These are phyloP conservation scores for Leiothrix lutea DNA, from an alignment of 2,113 vertebrate species.

Conservation along the genomic window DNA sequence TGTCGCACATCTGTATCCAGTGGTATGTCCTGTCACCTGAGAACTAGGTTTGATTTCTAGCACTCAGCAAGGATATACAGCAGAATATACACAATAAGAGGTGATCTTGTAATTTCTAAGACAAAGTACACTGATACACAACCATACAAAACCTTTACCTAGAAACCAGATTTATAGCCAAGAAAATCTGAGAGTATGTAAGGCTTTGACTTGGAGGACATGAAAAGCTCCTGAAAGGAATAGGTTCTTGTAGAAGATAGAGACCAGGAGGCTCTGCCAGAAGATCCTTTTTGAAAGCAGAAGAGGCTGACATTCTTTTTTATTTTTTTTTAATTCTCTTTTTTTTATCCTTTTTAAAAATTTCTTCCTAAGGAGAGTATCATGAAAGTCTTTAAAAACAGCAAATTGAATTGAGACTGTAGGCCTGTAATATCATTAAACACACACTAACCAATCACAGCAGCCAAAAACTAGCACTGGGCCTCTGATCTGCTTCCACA, in stretches of 20 bases:
- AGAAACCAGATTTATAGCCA: neutral
- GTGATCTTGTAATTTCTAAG: neutral
- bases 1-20: neutral
- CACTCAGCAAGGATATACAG: neutral
- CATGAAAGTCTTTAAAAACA: neutral
- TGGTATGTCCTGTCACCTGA: neutral
- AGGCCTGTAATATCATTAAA: neutral
- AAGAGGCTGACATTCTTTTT: neutral
- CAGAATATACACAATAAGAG: neutral
- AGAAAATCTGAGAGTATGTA: neutral
- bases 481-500: neutral
- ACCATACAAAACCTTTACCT: neutral
- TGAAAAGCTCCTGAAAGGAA: neutral
- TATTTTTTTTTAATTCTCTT: neutral
- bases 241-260: fast-evolving
- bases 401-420: neutral
- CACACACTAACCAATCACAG: neutral
- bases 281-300: neutral
- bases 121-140: neutral
- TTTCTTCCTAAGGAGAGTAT: neutral
- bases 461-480: neutral
- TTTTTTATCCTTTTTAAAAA: neutral
- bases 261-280: neutral
- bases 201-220: neutral
- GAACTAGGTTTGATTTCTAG: neutral